Conservation (phyloP, 2,113 vertebrate species). For the Cardinalis cardinalis region DNA sequence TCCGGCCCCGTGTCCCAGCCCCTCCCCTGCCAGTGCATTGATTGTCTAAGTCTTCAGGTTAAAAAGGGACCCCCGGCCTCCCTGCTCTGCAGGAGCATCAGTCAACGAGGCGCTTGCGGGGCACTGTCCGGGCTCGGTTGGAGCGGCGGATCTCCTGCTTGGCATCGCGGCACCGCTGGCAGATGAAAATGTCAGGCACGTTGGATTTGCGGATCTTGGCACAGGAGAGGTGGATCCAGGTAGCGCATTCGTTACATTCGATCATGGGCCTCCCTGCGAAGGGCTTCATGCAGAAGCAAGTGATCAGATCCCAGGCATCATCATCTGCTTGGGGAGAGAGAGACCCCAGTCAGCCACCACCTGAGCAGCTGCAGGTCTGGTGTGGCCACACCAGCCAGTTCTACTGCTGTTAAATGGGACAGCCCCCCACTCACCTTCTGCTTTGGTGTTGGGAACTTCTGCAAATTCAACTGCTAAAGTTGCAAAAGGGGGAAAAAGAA, state of each 20-base stretch:
- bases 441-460: conserved; percentile 56
- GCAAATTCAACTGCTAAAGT: not conserved
- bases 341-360: not conserved
- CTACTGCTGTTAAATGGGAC: not conserved
- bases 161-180: conserved; percentile 91
- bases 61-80: not conserved
- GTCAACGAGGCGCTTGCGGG: conserved; percentile 92
- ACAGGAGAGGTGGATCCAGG: conserved; percentile 97
- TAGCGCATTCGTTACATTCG: conserved; percentile 92
- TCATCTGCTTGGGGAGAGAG: conserved; percentile 76
- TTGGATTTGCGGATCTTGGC: conserved; percentile 98
- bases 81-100: conserved; percentile 52
- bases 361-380: not conserved
- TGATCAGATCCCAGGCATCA: conserved; percentile 96
- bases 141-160: conserved; percentile 92
- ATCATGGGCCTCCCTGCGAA: conserved; percentile 97
- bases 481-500: not conserved
- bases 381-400: not conserved
- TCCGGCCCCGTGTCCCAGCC: not conserved
- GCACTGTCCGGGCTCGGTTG: conserved; percentile 88
- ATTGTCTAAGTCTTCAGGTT: conserved; percentile 54
- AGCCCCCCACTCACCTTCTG: conserved; percentile 52
- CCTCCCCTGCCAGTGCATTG: conserved; percentile 32
- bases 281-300: conserved; percentile 98
- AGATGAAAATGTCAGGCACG: conserved; percentile 94